Percentiles rank a stretch among this genome's conserved stretches.
Evolutionary conservation across 2,888 invertebrate genomes (phyloP).

Genomic region (Temnothorax ravouxi): DNA sequence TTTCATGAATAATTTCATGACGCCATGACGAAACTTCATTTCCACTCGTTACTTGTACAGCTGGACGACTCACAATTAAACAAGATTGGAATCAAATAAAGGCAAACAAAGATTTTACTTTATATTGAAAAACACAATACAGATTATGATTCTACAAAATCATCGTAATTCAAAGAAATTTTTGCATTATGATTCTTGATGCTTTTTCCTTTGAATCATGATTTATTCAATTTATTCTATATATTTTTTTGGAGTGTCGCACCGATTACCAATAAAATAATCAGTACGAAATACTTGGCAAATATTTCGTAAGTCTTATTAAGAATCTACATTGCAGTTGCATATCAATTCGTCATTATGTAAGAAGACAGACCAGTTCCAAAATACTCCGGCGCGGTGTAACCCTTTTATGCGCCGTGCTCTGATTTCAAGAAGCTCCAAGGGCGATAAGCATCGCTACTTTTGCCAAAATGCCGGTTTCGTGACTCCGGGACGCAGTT

Average conservation of each 20-base stretch:
- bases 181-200: not conserved
- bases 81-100: not conserved
- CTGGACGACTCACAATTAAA: constrained; percentile 31
- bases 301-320: not conserved
- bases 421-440: constrained; percentile 54
- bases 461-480: constrained; percentile 46
- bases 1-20: constrained; percentile 57
- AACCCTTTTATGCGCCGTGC: not conserved
- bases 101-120: constrained; percentile 4
- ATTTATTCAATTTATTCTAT: not conserved
- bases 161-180: constrained; percentile 1
- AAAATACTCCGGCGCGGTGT: constrained; percentile 14
- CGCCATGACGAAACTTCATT: constrained; percentile 43
- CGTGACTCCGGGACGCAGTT: constrained; percentile 48
- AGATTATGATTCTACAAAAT: not conserved
- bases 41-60: constrained; percentile 27
- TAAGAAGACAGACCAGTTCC: constrained; percentile 6
- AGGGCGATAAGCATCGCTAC: constrained; percentile 57
- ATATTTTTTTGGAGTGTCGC: not conserved
- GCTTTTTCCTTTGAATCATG: not conserved
- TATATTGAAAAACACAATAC: not conserved
- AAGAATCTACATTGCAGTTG: too few relatives aligned
- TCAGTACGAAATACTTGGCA: not conserved
- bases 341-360: not conserved
- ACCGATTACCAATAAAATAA: not conserved